Conservation (phyloP, 2,888 invertebrate species). For the Tipula helvola region DNA sequence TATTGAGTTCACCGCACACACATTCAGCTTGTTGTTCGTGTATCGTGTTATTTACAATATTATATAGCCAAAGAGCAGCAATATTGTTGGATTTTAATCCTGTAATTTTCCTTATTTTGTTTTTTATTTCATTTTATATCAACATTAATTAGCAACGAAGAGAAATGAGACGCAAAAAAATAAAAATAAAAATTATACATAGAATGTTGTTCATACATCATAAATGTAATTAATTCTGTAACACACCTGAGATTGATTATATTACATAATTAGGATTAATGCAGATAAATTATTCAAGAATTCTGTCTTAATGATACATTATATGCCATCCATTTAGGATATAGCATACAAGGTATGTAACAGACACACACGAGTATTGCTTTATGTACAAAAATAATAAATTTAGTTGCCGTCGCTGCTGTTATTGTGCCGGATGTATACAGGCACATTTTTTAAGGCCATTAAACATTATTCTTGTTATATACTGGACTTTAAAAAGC, state of each 20-base stretch:
- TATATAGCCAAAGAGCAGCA: background rate
- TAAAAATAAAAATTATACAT: background rate
- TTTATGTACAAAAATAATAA: too few relatives aligned
- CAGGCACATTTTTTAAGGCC: too few relatives aligned
- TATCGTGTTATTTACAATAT: background rate
- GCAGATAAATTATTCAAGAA: constrained; percentile 4
- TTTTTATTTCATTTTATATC: background rate
- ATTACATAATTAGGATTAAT: constrained; percentile 4
- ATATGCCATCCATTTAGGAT: background rate
- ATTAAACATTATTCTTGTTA: too few relatives aligned
- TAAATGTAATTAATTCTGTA: background rate
- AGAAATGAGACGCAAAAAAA: background rate
- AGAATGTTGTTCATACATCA: constrained; percentile 4
- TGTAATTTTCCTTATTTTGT: background rate
- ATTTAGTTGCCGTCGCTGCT: too few relatives aligned
- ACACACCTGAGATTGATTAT: constrained; percentile 4
- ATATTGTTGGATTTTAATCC: background rate
- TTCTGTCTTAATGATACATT: background rate
- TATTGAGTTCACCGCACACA: background rate
- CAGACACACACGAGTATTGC: too few relatives aligned
- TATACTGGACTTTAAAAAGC: too few relatives aligned
- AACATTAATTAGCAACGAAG: background rate
- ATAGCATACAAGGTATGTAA: background rate
- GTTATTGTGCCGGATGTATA: too few relatives aligned
- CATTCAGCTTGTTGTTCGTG: background rate